Evolutionary conservation across 1,140 invertebrate genomes (phyloP).

Genomic region (Drosophila ambigua): DNA sequence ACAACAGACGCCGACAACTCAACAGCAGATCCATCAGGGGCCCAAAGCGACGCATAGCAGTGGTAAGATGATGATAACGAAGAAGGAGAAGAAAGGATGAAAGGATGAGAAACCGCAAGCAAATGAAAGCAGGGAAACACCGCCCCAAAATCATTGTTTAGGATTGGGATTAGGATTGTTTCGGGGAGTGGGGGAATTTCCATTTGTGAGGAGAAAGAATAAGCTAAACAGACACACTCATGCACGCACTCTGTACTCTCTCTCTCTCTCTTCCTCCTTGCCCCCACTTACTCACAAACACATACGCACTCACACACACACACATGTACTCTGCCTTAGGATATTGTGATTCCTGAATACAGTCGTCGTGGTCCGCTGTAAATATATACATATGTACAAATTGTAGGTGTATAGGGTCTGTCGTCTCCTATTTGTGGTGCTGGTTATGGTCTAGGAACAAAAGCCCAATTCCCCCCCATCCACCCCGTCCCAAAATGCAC

Average conservation of each 20-base stretch:
- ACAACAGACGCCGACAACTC: conserved; percentile 38
- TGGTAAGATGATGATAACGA: conserved; percentile 58
- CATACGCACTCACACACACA: neutral
- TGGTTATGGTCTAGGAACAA: conserved; percentile 35
- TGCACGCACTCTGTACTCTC: conserved; percentile 43
- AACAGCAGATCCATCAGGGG: conserved; percentile 35
- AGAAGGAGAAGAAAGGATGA: conserved; percentile 21
- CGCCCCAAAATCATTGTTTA: neutral
- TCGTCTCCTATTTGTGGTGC: conserved; percentile 21
- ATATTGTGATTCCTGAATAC: too few species aligned
- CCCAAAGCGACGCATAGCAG: conserved; percentile 73
- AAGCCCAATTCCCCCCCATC: too few species aligned
- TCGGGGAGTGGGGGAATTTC: neutral
- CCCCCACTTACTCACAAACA: neutral
- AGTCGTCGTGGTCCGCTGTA: neutral
- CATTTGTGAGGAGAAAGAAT: too few species aligned
- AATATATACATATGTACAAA: conserved; percentile 15
- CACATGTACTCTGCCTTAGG: too few species aligned
- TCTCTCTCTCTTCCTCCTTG: neutral
- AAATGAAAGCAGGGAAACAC: conserved; percentile 35
- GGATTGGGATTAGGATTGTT: neutral
- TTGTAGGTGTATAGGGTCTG: neutral
- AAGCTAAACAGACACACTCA: conserved; percentile 27
- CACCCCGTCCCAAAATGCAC: conserved; percentile 15
- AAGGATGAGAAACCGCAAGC: conserved; percentile 48